Percentiles rank a stretch among this genome's conserved stretches.
These are phyloP conservation scores for Erpobdella octoculata DNA, from an alignment of 2,888 invertebrate genomes.

Conservation along the genomic window DNA sequence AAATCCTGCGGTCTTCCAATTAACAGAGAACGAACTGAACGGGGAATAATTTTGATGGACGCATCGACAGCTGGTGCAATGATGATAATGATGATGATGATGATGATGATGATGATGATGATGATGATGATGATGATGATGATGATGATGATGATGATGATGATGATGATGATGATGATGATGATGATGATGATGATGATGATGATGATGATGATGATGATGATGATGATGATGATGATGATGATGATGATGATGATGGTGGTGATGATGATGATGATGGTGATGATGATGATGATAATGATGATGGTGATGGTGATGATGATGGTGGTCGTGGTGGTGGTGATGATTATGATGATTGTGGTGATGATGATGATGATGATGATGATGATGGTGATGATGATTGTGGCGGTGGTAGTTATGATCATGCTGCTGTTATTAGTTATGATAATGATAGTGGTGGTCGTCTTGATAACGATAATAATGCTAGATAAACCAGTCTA, in stretches of 20 bases:
- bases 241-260: conserved; percentile 2
- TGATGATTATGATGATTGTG: conserved; percentile 1
- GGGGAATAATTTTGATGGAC: no score
- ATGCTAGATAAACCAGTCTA: no score
- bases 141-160: conserved; percentile 25
- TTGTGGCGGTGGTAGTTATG: no score
- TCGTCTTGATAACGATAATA: no score
- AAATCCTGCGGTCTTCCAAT: no score
- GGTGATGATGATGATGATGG: not conserved
- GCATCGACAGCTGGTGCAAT: not conserved
- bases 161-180: conserved; percentile 23
- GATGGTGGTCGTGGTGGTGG: not conserved
- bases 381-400: conserved; percentile 23
- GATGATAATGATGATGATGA: conserved; percentile 20
- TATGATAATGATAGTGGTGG: no score
- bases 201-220: conserved; percentile 20
- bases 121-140: conserved; percentile 25
- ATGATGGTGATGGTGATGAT: conserved; percentile 9
- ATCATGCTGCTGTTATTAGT: no score
- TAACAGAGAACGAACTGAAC: no score
- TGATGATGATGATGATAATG: not conserved
- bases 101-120: conserved; percentile 24
- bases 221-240: not conserved
- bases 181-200: conserved; percentile 26
- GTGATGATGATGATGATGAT: conserved; percentile 16